These are phyloP conservation scores for Drosophila ficusphila DNA, from an alignment of 1,140 invertebrate genomes.

Conservation along the genomic window DNA sequence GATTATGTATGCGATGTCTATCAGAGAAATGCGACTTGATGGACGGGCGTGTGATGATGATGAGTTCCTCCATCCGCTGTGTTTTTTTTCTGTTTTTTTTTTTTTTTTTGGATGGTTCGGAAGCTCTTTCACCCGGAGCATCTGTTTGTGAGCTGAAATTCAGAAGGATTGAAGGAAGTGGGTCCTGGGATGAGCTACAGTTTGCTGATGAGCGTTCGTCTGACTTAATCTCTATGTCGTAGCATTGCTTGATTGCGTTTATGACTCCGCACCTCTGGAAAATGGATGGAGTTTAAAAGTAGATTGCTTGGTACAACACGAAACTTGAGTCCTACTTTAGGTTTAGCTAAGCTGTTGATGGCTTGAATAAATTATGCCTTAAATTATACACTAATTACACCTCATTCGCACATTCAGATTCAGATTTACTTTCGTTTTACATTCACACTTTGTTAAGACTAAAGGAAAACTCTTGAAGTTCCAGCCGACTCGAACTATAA, in stretches of 20 bases:
- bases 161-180: constrained; percentile 31
- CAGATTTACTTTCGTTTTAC: not conserved
- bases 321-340: constrained; percentile 10
- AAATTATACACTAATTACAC: constrained; percentile 17
- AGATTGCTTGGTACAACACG: constrained; percentile 45
- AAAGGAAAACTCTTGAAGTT: constrained; percentile 37
- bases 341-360: constrained; percentile 40
- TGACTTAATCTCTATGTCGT: constrained; percentile 44
- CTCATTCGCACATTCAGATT: constrained; percentile 8
- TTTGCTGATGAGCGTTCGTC: constrained; percentile 28
- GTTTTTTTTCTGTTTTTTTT: too few species aligned
- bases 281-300: constrained; percentile 26
- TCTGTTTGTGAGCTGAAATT: constrained; percentile 46
- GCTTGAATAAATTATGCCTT: constrained; percentile 45
- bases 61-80: constrained; percentile 20
- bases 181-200: constrained; percentile 1
- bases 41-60: constrained; percentile 5
- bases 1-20: constrained; percentile 43
- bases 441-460: constrained; percentile 7
- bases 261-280: constrained; percentile 20
- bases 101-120: constrained; percentile 16
- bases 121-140: constrained; percentile 31
- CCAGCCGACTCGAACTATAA: constrained; percentile 34
- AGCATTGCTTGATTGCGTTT: constrained; percentile 35
- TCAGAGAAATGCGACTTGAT: constrained; percentile 8